Base-by-base conservation (phyloP, 2,888 invertebrate species). In the Chrysopilus asiliformis region DNA sequence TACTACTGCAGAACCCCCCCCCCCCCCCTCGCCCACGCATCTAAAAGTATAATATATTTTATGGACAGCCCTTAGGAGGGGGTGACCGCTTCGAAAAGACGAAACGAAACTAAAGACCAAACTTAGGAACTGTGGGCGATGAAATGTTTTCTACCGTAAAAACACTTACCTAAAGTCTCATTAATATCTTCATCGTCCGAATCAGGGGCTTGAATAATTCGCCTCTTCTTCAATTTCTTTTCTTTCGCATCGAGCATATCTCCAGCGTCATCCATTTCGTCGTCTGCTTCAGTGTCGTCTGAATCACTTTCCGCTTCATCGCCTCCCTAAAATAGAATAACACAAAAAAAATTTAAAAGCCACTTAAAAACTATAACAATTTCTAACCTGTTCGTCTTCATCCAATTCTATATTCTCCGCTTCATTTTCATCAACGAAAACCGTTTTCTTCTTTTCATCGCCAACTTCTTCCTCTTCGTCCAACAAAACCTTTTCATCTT, bases 211-310 rank as follows among this genome's bases (percentile, higher is more conserved):
- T 47, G 50, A 19, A 61, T 54, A 19, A 60, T 55, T 56, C 61
- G 47, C 58, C 62, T 68, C 42, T 68, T 70, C 35, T 55, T 60
- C 39, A 54, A 63, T 19, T 34, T 31, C 29, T 49, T 56, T 10
- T 43, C 39, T 20, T 45, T 45, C 29, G 7, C 37, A n/a, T n/a
- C n/a, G 39, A 40, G 34, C 38, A 37, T 44, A 42, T 46, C 43
- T 34, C 41, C 38, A 35, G 46, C 47, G 38, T 42, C 47, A 34
- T 45, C 40, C 22, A 49, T 48, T 18, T 48, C 45, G 34, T 48
- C 43, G 33, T 47, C 46, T 31, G 50, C 46, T 20, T 42, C 45
- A 34, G 47, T 48, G 34, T 47, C 53, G 3, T 50, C 51, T 25
- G 52, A 54, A 20, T 53, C 48, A 30, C 53, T 51, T 32, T 46